Evolutionary conservation across 2,888 invertebrate genomes (phyloP).

Genomic region (Pristionchus fissidentatus): DNA sequence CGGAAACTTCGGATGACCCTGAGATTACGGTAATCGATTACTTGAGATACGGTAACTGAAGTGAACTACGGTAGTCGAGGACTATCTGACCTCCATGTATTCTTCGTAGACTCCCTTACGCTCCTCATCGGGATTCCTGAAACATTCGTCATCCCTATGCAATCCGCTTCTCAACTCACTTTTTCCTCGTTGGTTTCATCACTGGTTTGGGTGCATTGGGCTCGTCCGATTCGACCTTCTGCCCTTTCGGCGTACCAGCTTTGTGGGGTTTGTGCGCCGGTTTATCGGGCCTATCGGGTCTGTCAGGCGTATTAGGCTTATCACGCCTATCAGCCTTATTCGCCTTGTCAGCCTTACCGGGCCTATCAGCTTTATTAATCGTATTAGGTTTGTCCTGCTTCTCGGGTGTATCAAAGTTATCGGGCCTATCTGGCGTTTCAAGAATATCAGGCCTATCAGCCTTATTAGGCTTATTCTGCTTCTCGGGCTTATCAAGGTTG

Average conservation of each 20-base stretch:
- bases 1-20: constrained; percentile 1
- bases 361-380: background rate
- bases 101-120: background rate
- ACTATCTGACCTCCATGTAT: background rate
- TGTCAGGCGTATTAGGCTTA: background rate
- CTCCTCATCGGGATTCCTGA: constrained; percentile 1
- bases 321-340: background rate
- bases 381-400: background rate
- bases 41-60: background rate
- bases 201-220: too few relatives aligned
- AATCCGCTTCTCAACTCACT: background rate
- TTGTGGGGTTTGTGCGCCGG: background rate
- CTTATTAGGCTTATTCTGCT: background rate
- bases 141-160: background rate
- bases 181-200: background rate
- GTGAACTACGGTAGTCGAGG: background rate
- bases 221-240: background rate
- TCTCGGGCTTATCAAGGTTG: background rate
- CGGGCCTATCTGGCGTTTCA: background rate
- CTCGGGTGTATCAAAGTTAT: background rate
- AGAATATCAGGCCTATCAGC: background rate
- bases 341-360: background rate
- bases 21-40: background rate
- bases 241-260: background rate
- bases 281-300: background rate